Evolutionary conservation across 2,888 invertebrate genomes (phyloP).

Genomic region (Drosophila neoperkinsi): DNA sequence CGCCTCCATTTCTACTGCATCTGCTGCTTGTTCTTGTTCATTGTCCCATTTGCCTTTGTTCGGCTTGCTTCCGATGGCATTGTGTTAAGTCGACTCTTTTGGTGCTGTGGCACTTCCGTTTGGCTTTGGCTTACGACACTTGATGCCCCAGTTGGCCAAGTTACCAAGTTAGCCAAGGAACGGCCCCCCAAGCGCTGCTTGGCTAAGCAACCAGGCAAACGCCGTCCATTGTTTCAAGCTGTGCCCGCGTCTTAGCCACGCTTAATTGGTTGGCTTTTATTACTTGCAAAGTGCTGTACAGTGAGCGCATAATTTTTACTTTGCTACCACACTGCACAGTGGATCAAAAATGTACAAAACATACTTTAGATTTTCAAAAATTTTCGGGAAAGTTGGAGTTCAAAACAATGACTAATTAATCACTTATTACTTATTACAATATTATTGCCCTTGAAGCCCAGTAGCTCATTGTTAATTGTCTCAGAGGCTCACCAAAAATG

Average conservation of each 20-base stretch:
- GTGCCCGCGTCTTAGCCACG: slow-evolving; percentile 64
- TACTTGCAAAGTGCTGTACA: slow-evolving; percentile 70
- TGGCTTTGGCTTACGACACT: slow-evolving; percentile 78
- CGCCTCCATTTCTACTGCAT: slow-evolving; percentile 11
- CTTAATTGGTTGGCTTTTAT: slow-evolving; percentile 82
- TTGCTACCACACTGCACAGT: slow-evolving; percentile 35
- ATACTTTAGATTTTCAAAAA: not conserved
- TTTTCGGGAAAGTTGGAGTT: not conserved
- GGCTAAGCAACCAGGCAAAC: slow-evolving; percentile 24
- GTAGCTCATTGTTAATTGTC: not conserved
- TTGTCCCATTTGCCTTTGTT: slow-evolving; percentile 36
- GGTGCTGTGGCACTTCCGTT: slow-evolving; percentile 65
- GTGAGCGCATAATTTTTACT: slow-evolving; percentile 63
- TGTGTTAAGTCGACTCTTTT: slow-evolving; percentile 58
- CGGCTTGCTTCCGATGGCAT: slow-evolving; percentile 41
- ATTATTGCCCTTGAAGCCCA: not conserved
- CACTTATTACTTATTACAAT: not conserved
- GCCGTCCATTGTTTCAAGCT: slow-evolving; percentile 59
- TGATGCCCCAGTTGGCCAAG: slow-evolving; percentile 67
- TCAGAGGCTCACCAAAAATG: not conserved
- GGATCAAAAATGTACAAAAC: not conserved
- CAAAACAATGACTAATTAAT: not conserved
- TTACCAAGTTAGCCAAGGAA: slow-evolving; percentile 39
- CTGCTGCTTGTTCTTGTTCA: slow-evolving; percentile 3
- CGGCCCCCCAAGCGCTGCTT: slow-evolving; percentile 4